A percentile compares a stretch with the other conserved stretches of the same genome.
These are phyloP conservation scores for Indri indri DNA, from an alignment of 2,113 vertebrate species.

Conservation along the genomic window DNA sequence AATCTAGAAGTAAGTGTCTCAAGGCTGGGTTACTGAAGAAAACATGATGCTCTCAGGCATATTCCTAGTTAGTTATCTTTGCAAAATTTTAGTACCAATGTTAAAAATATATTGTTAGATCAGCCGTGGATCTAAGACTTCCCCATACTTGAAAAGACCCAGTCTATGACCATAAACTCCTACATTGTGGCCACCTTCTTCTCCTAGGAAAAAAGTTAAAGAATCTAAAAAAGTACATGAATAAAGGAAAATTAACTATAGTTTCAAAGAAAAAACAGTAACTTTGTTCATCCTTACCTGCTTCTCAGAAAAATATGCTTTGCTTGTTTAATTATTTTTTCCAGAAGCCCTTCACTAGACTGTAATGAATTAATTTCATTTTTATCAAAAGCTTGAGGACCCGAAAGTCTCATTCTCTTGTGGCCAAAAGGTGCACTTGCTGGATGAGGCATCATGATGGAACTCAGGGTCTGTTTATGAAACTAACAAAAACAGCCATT, in stretches of 20 bases:
- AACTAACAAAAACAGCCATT: slow-evolving; percentile 85
- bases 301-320: slow-evolving; percentile 98
- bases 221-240: not conserved
- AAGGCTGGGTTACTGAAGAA: not conserved
- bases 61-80: not conserved
- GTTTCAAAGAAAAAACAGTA: not conserved
- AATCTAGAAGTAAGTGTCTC: not conserved
- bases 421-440: slow-evolving; percentile 96
- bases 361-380: slow-evolving; percentile 92
- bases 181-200: not conserved
- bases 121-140: not conserved
- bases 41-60: not conserved
- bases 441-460: slow-evolving; percentile 95
- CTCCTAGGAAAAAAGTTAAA: not conserved
- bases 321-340: slow-evolving; percentile 99
- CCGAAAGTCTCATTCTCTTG: slow-evolving; percentile 94
- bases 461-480: slow-evolving; percentile 97
- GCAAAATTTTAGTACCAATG: not conserved
- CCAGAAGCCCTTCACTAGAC: slow-evolving; percentile 94
- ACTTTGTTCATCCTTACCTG: slow-evolving; percentile 84
- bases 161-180: not conserved
- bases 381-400: slow-evolving; percentile 95
- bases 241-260: not conserved
- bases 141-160: not conserved
- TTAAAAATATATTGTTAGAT: not conserved